These are phyloP conservation scores for Microctenopoma stevenorrisi DNA, from an alignment of 2,797 vertebrate species.

Conservation along the genomic window DNA sequence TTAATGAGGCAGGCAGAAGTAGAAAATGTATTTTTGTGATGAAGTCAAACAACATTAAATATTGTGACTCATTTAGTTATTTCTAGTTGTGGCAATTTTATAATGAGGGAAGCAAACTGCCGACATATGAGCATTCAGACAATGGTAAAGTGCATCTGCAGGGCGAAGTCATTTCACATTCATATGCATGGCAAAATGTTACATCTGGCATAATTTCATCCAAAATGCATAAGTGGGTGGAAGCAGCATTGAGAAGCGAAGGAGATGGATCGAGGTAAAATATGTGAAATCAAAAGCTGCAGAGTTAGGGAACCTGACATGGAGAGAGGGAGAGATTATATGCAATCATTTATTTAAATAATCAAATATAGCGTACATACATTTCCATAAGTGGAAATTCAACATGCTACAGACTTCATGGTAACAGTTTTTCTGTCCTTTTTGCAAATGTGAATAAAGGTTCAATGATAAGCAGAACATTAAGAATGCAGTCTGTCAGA, in stretches of 20 bases:
- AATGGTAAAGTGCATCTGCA: constrained; percentile 46
- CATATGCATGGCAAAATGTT: constrained; percentile 49
- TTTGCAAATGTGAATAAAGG: constrained; percentile 39
- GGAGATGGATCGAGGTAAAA: constrained; percentile 13
- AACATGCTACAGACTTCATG: constrained; percentile 10
- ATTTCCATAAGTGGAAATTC: constrained; percentile 15
- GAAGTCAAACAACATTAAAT: constrained; percentile 12
- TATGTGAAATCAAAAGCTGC: constrained; percentile 40
- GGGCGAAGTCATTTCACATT: constrained; percentile 60
- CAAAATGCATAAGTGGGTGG: constrained; percentile 26
- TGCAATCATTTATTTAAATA: constrained; percentile 47
- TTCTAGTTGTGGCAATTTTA: constrained; percentile 6
- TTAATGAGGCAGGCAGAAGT: constrained; percentile 20
- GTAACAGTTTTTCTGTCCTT: constrained; percentile 16
- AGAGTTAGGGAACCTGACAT: constrained; percentile 35
- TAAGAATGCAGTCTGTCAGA: constrained; percentile 20
- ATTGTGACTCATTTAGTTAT: constrained; percentile 39
- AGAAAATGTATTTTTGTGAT: constrained; percentile 2
- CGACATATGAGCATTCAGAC: constrained; percentile 31
- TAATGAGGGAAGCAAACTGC: constrained; percentile 24
- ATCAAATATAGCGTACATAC: neutral
- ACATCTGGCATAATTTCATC: constrained; percentile 34
- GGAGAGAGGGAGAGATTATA: constrained; percentile 47
- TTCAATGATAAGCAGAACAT: neutral
- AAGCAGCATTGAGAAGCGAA: constrained; percentile 21